Conservation (phyloP, 2,113 vertebrate species). For the Casuarius casuarius region DNA sequence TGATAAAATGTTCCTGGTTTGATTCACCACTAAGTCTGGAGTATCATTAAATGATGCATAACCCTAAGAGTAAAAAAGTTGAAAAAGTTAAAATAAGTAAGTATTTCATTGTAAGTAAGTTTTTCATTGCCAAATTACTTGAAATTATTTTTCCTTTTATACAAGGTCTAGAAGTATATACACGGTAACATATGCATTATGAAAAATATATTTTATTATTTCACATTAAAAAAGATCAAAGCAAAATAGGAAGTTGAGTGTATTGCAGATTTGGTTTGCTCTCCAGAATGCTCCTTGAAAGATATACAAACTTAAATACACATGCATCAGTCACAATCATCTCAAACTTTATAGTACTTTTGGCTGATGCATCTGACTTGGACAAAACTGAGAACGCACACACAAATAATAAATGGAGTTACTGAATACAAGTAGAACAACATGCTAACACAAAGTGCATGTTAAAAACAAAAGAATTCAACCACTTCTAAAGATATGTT, state of each 20-base stretch:
- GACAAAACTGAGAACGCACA: neutral
- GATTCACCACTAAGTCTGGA: constrained; percentile 83
- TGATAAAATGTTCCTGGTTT: constrained; percentile 81
- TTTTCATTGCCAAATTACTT: neutral
- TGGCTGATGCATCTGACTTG: neutral
- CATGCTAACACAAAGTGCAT: fast-evolving
- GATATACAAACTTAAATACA: neutral
- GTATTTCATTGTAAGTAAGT: neutral
- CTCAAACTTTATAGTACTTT: neutral
- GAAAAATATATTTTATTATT: neutral
- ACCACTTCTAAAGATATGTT: neutral
- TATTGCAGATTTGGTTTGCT: neutral
- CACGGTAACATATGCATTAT: neutral
- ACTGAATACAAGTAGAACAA: neutral
- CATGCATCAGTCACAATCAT: neutral
- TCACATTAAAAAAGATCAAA: neutral
- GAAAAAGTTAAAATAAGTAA: neutral
- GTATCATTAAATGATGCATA: constrained; percentile 87
- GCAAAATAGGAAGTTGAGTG: neutral
- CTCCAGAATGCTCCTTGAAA: neutral
- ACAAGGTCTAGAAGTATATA: neutral
- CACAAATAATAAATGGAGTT: neutral
- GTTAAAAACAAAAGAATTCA: neutral
- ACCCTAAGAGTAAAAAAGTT: constrained; percentile 78
- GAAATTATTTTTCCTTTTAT: neutral